These are phyloP conservation scores for Acrossocheilus fasciatus DNA, from an alignment of 2,797 vertebrate genomes.

Conservation along the genomic window DNA sequence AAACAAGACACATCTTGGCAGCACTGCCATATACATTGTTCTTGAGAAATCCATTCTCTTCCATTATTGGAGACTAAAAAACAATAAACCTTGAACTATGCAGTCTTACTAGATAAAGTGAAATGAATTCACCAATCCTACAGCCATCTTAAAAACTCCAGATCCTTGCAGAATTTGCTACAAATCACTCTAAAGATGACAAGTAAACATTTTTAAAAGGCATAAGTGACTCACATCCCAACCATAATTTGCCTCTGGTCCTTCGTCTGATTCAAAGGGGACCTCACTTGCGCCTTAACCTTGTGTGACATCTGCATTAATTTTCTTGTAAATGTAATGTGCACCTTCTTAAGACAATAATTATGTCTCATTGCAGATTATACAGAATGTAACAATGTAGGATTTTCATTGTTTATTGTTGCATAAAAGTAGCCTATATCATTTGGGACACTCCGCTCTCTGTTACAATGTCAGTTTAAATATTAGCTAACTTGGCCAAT, in stretches of 20 bases:
- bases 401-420: neutral
- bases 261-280: constrained; percentile 20
- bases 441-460: neutral
- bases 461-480: constrained; percentile 11
- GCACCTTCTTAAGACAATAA: neutral
- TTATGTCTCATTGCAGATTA: constrained; percentile 7
- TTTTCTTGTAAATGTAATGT: constrained; percentile 46
- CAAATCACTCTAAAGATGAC: neutral
- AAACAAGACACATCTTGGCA: constrained; percentile 70
- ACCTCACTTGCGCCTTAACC: constrained; percentile 30
- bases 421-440: constrained; percentile 7
- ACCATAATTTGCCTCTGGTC: constrained; percentile 27
- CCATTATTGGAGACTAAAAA: constrained; percentile 33
- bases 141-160: constrained; percentile 6
- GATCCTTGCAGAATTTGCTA: neutral
- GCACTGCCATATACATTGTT: constrained; percentile 54
- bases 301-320: constrained; percentile 16
- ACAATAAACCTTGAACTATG: constrained; percentile 33
- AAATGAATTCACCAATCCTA: neutral
- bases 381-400: neutral
- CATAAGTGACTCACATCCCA: constrained; percentile 12
- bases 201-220: neutral
- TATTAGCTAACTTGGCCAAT: constrained; percentile 20
- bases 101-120: constrained; percentile 22
- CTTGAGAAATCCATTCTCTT: constrained; percentile 2